A percentile compares a stretch with the other conserved stretches of the same genome.
These are phyloP conservation scores for Dugesia japonica DNA, from an alignment of 2,888 invertebrate species.

Conservation along the genomic window DNA sequence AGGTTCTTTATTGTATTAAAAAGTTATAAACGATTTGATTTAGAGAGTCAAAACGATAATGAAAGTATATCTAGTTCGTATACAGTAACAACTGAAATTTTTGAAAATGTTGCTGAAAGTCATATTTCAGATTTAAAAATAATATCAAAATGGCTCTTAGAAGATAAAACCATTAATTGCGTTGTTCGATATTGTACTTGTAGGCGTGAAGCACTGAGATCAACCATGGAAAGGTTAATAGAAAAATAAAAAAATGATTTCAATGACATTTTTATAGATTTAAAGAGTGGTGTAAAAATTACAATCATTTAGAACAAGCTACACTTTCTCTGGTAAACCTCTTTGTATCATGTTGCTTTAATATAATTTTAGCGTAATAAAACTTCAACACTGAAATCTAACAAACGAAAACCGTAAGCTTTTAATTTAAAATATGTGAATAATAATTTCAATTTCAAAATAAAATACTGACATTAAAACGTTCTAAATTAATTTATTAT, in stretches of 20 bases:
- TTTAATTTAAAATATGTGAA: not conserved
- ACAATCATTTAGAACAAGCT: not conserved
- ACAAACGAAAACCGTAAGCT: not conserved
- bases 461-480: too few relatives aligned
- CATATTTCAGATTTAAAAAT: not conserved
- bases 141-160: not conserved
- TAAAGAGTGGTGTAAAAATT: not conserved
- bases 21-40: not conserved
- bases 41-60: not conserved
- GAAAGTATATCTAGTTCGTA: constrained; percentile 4
- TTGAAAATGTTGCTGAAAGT: not conserved
- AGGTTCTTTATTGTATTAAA: not conserved
- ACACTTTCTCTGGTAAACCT: not conserved
- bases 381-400: not conserved
- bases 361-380: not conserved
- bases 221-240: not conserved
- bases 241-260: not conserved
- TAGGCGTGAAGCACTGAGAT: not conserved
- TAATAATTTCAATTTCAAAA: too few relatives aligned
- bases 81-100: not conserved
- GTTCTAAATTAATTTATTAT: not conserved
- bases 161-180: constrained; percentile 7
- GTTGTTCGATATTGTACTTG: not conserved
- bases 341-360: not conserved
- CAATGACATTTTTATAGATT: not conserved